These are phyloP conservation scores for Dryococelus australis DNA, from an alignment of 2,888 invertebrate species.

Conservation along the genomic window DNA sequence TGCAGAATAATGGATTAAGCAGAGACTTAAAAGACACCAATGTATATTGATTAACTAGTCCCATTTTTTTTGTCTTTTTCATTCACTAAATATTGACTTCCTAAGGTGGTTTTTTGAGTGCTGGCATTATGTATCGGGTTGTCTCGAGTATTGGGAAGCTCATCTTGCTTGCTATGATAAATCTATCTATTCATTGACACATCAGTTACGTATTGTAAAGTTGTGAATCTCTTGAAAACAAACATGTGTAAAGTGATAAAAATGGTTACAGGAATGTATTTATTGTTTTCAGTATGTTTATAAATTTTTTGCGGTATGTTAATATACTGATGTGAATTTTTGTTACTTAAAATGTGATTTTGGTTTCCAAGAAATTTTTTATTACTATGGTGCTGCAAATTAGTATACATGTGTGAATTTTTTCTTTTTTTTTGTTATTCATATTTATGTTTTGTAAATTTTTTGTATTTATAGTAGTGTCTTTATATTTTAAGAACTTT, in stretches of 20 bases:
- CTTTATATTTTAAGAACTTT: no score
- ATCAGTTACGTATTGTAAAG: neutral
- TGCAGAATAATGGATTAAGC: neutral
- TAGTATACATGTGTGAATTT: no score
- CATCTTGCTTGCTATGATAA: neutral
- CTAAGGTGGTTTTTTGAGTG: neutral
- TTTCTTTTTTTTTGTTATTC: no score
- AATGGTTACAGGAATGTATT: neutral
- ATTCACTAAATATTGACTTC: neutral
- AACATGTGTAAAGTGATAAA: neutral
- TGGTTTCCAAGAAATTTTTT: no score
- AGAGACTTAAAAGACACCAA: neutral
- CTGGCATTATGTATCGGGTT: neutral
- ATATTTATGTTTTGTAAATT: no score
- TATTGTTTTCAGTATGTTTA: neutral
- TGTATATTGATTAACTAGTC: neutral
- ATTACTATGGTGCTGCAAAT: no score
- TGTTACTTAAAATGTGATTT: no score
- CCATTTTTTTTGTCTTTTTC: neutral
- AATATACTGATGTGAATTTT: no score
- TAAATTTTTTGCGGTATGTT: no score
- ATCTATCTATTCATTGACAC: neutral
- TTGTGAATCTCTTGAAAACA: neutral
- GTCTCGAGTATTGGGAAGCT: neutral
- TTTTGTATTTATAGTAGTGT: no score